A percentile compares a stretch with the other conserved stretches of the same genome.
Conservation (phyloP, 2,888 invertebrate species). For the Drosophila maculinotata region DNA sequence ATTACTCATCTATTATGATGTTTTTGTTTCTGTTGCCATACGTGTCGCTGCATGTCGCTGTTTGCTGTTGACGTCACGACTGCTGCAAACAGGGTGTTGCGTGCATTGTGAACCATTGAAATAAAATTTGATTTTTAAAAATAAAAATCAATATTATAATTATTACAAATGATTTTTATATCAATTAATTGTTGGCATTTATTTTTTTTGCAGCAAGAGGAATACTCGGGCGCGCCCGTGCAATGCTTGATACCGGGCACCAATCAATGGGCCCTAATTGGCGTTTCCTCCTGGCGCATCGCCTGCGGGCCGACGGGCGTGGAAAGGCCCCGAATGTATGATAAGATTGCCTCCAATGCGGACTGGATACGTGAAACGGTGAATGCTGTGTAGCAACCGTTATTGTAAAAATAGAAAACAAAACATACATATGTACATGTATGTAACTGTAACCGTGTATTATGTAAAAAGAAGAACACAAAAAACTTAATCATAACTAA, state of each 20-base stretch:
- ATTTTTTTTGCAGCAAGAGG: conserved; percentile 89
- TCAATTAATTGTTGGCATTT: background rate
- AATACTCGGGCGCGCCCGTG: conserved; percentile 94
- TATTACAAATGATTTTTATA: background rate
- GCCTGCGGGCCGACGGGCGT: conserved; percentile 92
- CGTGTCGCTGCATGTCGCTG: conserved; percentile 73
- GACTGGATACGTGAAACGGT: conserved; percentile 94
- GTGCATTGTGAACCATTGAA: background rate
- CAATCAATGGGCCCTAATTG: conserved; percentile 91
- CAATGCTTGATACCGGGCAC: conserved; percentile 90
- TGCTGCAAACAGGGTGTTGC: conserved; percentile 47
- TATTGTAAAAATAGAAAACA: background rate
- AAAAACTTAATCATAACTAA: conserved; percentile 55
- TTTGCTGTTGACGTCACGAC: conserved; percentile 57
- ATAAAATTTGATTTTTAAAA: background rate
- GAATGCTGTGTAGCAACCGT: conserved; percentile 82
- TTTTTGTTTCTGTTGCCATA: conserved; percentile 18
- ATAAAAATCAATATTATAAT: background rate
- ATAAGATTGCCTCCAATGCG: conserved; percentile 92
- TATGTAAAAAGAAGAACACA: conserved; percentile 47
- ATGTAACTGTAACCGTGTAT: conserved; percentile 48
- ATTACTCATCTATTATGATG: conserved; percentile 35
- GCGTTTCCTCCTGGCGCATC: conserved; percentile 94
- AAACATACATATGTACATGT: background rate
- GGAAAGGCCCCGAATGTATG: conserved; percentile 93